A percentile compares a stretch with the other conserved stretches of the same genome.
Conservation (phyloP, 2,888 invertebrate species). For the Nephrocerus scutellatus region DNA sequence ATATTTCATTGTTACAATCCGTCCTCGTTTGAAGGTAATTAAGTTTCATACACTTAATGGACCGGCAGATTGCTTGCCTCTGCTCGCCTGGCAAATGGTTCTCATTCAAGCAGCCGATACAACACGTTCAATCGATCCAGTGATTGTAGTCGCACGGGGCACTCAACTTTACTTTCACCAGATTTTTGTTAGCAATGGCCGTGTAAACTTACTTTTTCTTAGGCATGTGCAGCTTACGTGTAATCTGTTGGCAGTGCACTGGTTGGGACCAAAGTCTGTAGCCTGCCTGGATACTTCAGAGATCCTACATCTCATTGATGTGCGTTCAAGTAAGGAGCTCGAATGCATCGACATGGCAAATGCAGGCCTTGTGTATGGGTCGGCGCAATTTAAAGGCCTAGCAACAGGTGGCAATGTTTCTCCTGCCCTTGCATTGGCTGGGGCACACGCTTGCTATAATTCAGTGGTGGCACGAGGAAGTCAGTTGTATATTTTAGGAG, state of each 20-base stretch:
- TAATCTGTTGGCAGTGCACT: slow-evolving; percentile 67
- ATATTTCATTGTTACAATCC: slow-evolving; percentile 68
- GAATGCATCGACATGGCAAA: slow-evolving; percentile 74
- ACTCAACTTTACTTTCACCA: slow-evolving; percentile 80
- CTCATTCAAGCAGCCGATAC: slow-evolving; percentile 67
- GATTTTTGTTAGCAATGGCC: slow-evolving; percentile 47
- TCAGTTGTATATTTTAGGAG: slow-evolving; percentile 67
- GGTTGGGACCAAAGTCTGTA: slow-evolving; percentile 76
- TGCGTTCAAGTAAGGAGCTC: slow-evolving; percentile 77
- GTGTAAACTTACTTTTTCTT: slow-evolving; percentile 58
- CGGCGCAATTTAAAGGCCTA: slow-evolving; percentile 77
- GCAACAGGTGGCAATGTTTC: slow-evolving; percentile 93
- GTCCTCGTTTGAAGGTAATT: slow-evolving; percentile 69
- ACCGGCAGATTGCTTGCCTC: slow-evolving; percentile 72
- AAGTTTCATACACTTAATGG: slow-evolving; percentile 71
- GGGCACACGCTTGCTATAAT: slow-evolving; percentile 63
- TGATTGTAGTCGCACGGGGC: slow-evolving; percentile 83
- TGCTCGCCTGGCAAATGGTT: slow-evolving; percentile 89
- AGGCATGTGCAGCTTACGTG: slow-evolving; percentile 65
- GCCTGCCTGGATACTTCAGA: slow-evolving; percentile 78
- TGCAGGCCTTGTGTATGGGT: slow-evolving; percentile 77
- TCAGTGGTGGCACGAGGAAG: slow-evolving; percentile 60
- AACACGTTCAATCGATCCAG: slow-evolving; percentile 67
- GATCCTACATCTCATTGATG: slow-evolving; percentile 81
- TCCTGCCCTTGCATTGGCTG: slow-evolving; percentile 55